These are phyloP conservation scores for Agelaius phoeniceus DNA, from an alignment of 2,113 vertebrate species.

Conservation along the genomic window DNA sequence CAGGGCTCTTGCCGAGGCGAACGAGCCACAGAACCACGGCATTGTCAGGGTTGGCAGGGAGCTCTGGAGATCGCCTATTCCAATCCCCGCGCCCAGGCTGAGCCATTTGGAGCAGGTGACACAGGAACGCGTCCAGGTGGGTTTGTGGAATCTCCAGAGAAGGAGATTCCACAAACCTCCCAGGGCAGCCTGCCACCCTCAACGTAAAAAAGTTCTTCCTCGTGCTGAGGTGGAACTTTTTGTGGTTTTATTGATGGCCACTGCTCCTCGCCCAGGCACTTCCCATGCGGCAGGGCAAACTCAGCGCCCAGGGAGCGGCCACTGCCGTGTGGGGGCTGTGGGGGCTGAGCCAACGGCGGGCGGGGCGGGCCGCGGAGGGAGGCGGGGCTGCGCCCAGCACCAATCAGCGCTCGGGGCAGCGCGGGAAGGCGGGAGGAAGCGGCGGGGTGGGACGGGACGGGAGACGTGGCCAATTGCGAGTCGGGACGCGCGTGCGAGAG, in stretches of 20 bases:
- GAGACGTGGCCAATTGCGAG: background rate
- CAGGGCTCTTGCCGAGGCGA: background rate
- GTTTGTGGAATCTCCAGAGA: background rate
- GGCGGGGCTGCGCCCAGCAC: background rate
- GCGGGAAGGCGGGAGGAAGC: background rate
- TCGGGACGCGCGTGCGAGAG: background rate
- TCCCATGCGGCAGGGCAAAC: rapidly evolving
- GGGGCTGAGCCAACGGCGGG: background rate
- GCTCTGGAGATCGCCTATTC: background rate
- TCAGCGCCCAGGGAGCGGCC: rapidly evolving
- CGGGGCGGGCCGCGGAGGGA: too few species aligned
- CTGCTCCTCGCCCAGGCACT: rapidly evolving
- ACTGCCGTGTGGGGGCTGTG: rapidly evolving
- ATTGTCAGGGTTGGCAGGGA: rapidly evolving
- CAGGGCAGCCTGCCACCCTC: background rate
- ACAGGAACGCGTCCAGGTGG: background rate
- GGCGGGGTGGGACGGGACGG: background rate
- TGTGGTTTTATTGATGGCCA: rapidly evolving
- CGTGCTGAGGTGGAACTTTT: background rate
- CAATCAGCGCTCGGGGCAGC: background rate
- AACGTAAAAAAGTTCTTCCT: too few species aligned
- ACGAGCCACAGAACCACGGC: background rate
- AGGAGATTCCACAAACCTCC: background rate
- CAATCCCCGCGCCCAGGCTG: background rate
- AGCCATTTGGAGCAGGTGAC: background rate